Percentiles rank a stretch among this genome's conserved stretches.
Evolutionary conservation across 2,888 invertebrate genomes (phyloP).

Genomic region (Eumerus sabulonum): DNA sequence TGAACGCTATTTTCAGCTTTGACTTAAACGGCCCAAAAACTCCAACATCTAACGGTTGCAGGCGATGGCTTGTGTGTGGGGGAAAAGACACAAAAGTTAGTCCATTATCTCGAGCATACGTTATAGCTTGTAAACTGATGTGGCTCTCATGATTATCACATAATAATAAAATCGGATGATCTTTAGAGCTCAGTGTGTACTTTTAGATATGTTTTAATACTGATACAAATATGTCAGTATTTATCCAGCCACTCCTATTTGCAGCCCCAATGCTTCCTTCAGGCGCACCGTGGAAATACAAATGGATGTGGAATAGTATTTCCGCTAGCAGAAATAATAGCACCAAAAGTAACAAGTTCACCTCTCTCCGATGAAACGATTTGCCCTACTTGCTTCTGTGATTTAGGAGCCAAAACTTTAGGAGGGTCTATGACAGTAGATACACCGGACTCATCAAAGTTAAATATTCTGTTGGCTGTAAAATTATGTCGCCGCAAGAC

Average conservation of each 20-base stretch:
- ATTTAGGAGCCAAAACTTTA: slow-evolving; percentile 70
- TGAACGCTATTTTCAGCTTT: slow-evolving; percentile 46
- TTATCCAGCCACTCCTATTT: slow-evolving; percentile 72
- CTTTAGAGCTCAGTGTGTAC: slow-evolving; percentile 57
- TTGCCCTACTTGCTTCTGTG: slow-evolving; percentile 73
- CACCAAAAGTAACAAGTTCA: slow-evolving; percentile 73
- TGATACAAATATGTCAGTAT: slow-evolving; percentile 70
- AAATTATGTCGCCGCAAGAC: too few relatives aligned
- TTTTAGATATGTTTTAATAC: slow-evolving; percentile 70
- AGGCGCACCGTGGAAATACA: slow-evolving; percentile 70
- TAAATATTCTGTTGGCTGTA: too few relatives aligned
- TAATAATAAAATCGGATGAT: slow-evolving; percentile 70
- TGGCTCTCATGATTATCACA: slow-evolving; percentile 74
- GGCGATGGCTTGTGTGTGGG: slow-evolving; percentile 69
- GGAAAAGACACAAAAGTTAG: slow-evolving; percentile 70
- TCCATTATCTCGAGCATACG: slow-evolving; percentile 74
- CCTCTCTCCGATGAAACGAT: slow-evolving; percentile 75
- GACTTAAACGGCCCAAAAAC: slow-evolving; percentile 57
- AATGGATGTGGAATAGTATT: slow-evolving; percentile 72
- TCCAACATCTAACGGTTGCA: slow-evolving; percentile 69
- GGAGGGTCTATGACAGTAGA: too few relatives aligned
- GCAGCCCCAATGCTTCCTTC: slow-evolving; percentile 71
- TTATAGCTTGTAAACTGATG: slow-evolving; percentile 71
- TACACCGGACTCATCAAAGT: too few relatives aligned
- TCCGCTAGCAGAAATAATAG: too few relatives aligned